These are phyloP conservation scores for Odocoileus virginianus DNA, from an alignment of 2,113 vertebrate genomes.

Conservation along the genomic window DNA sequence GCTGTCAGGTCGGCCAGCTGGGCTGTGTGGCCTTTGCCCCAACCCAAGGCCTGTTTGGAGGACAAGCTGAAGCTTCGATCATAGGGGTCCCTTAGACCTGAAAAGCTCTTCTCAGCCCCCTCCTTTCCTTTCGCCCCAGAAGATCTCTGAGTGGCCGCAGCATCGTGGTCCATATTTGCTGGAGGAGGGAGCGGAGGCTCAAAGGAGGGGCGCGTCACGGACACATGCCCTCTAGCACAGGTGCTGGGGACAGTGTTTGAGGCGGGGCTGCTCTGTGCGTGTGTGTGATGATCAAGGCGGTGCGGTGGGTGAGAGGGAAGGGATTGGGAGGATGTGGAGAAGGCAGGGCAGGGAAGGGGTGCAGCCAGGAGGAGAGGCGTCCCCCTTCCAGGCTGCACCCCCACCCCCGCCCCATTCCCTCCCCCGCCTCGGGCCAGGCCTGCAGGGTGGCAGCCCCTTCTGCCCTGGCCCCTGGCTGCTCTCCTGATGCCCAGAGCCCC, in stretches of 20 bases:
- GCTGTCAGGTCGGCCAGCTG: background rate
- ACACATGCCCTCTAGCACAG: rapidly evolving
- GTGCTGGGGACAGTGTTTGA: background rate
- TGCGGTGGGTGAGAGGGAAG: rapidly evolving
- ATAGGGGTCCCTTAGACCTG: background rate
- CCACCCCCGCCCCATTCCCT: rapidly evolving
- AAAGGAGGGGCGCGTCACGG: rapidly evolving
- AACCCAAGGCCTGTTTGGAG: background rate
- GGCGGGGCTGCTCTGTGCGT: rapidly evolving
- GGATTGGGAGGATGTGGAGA: background rate
- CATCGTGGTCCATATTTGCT: background rate
- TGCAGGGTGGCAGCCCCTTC: background rate
- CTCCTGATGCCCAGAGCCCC: rapidly evolving
- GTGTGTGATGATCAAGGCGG: background rate
- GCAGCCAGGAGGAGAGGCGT: background rate
- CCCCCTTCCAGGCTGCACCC: background rate
- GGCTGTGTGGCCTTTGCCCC: background rate
- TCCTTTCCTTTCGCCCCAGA: background rate
- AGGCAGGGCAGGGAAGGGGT: rapidly evolving
- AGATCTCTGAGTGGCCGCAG: rapidly evolving
- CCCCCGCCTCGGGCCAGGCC: rapidly evolving
- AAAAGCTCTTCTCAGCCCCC: background rate
- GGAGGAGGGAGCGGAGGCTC: background rate
- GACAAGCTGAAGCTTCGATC: background rate
- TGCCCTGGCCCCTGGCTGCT: background rate